Evolutionary conservation across 2,888 invertebrate species (phyloP), one percentile per base, ranked within the genome.

Genomic region (Sarcophaga carnaria): DNA sequence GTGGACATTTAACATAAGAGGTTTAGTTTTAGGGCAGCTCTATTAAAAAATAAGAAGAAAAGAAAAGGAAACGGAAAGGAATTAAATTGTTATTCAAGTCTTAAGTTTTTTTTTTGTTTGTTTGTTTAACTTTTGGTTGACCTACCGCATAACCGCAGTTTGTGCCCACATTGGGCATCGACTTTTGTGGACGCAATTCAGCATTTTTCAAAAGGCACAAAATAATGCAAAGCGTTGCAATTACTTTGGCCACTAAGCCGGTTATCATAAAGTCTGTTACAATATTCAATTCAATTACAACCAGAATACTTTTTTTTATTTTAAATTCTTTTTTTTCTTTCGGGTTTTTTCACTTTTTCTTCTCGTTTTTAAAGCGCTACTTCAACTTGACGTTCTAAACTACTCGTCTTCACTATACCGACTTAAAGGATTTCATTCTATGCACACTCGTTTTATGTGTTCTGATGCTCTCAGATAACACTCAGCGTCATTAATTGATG

Each of bases 1-100:
- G 91, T 98, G 98, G 0, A 98, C 96, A 92, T 98, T 98, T 17
- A 98, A 92, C 91, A 95, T 94, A 0, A 95, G 95, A 0, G 94
- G 91, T 85, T 95, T 95, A 0, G 94, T 92, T 37, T 93, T 91
- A 0, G 95, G 95, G 90, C 97, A 97, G 63, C 95, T 95, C 96
- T 96, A 92, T 85, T 71, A 22, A 22, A 94, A 94, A 45, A 27
- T n/a, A 8, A 66, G 8, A 11, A 37, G 10, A 10, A 10, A 37
- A 37, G 0, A 80, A 80, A 37, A 37, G 8, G 37, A 10, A 37
- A 37, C 37, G 37, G 10, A 37, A 37, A 37, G 8, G 10, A 37
- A 37, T 37, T 37, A 37, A 37, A 37, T 37, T 37, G 10, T 66
- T 25, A 10, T 54, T 54, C 14, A 17, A 27, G 83, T 78, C 80